phyloP scores from a whole-genome alignment of 2,797 vertebrate species.

The Odontamblyopus lacepedii region DNA sequence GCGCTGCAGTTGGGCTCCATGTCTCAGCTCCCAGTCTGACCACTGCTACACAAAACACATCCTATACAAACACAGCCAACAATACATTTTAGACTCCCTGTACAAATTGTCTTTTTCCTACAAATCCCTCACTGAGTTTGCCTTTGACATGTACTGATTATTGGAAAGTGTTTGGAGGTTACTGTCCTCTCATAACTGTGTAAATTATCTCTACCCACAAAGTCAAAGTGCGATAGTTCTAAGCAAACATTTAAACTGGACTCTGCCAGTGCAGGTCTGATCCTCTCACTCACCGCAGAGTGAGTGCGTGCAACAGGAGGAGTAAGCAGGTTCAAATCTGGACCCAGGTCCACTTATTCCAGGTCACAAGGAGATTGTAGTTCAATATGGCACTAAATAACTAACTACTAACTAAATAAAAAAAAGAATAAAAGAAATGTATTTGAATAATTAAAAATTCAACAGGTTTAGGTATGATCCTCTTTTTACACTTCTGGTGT shows the following conservation, averaged over 20 bases:
- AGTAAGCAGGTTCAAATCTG: background rate
- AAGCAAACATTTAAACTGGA: slow-evolving; percentile 7
- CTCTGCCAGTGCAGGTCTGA: background rate
- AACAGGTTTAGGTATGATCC: background rate
- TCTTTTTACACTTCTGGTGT: background rate
- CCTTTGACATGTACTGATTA: background rate
- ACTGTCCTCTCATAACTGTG: background rate
- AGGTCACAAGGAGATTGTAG: background rate
- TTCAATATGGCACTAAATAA: background rate
- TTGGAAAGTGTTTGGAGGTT: background rate
- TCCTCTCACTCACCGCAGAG: background rate
- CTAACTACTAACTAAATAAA: no score
- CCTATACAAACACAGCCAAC: slow-evolving; percentile 48
- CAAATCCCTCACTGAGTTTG: background rate
- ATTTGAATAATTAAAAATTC: background rate
- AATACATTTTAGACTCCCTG: background rate
- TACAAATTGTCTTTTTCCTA: background rate
- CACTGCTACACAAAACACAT: slow-evolving; percentile 64
- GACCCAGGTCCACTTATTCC: background rate
- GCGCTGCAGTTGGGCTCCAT: slow-evolving; percentile 94
- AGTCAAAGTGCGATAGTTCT: slow-evolving; percentile 7
- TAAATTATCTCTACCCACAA: background rate
- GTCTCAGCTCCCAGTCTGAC: slow-evolving; percentile 54
- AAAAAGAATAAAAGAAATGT: background rate
- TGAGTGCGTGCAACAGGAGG: background rate